Evolutionary conservation across 2,888 invertebrate species (phyloP).

Genomic region (Leucophenga montana): DNA sequence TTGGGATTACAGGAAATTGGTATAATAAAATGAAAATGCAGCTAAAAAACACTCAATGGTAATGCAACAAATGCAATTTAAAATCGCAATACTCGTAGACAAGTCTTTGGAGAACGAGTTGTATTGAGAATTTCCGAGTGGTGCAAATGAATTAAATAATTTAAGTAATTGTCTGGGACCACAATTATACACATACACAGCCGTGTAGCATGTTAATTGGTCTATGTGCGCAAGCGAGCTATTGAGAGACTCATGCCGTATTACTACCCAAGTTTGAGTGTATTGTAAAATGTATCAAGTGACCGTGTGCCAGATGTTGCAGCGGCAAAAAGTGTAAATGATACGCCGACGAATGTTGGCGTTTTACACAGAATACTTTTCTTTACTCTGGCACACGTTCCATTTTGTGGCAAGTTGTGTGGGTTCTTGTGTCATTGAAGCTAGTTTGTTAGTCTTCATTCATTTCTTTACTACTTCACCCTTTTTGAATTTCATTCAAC

Average conservation of each 20-base stretch:
- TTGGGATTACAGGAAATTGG: slow-evolving; percentile 25
- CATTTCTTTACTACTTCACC: background rate
- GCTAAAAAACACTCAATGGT: background rate
- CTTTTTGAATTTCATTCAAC: background rate
- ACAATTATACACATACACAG: no score
- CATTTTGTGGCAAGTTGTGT: background rate
- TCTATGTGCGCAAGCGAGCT: no score
- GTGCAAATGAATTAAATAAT: no score
- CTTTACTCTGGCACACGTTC: background rate
- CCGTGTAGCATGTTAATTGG: no score
- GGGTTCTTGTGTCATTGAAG: slow-evolving; percentile 18
- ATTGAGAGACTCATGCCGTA: no score
- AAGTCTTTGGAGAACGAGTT: background rate
- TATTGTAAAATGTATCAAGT: slow-evolving; percentile 12
- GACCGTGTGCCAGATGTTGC: slow-evolving; percentile 24
- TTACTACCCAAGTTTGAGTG: no score
- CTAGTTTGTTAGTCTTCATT: slow-evolving; percentile 1
- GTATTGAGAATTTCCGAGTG: no score
- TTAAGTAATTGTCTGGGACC: no score
- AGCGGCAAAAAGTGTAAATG: slow-evolving; percentile 5
- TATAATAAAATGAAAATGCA: slow-evolving; percentile 14
- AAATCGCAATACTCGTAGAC: background rate
- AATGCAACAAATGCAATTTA: background rate
- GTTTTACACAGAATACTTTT: background rate
- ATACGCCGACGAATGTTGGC: background rate